These are phyloP conservation scores for Dryoscopus gambensis DNA, from an alignment of 2,113 vertebrate species.

Conservation along the genomic window DNA sequence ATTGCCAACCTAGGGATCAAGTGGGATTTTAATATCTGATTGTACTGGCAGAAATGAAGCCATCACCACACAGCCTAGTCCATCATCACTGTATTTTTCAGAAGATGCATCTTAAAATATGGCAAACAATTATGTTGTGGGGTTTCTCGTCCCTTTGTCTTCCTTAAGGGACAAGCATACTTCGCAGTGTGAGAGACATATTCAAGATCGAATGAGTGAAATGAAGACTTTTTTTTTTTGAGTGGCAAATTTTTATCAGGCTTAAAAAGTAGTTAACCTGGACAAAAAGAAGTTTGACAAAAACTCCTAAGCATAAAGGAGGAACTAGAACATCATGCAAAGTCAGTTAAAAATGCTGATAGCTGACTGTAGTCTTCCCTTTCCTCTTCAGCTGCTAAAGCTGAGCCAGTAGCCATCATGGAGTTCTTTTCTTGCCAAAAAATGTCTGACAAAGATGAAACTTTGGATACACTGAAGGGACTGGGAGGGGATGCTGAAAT, in stretches of 20 bases:
- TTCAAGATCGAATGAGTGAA: background rate
- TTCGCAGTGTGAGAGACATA: background rate
- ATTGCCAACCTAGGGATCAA: background rate
- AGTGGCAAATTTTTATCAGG: background rate
- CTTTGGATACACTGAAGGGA: background rate
- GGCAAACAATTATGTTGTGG: accelerated
- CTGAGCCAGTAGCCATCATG: background rate
- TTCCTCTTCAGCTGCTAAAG: background rate
- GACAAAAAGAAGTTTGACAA: background rate
- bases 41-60: background rate
- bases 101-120: background rate
- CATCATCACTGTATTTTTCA: background rate
- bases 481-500: background rate
- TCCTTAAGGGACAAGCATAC: background rate
- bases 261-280: background rate
- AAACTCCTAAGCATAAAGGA: background rate
- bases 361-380: background rate
- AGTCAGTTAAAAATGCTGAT: background rate
- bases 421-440: background rate
- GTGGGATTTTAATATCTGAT: background rate
- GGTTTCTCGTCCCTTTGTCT: background rate
- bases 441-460: background rate
- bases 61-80: background rate
- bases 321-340: background rate
- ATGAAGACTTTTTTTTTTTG: background rate